Conservation (phyloP, 2,888 invertebrate species). For the Caprella mutica region DNA sequence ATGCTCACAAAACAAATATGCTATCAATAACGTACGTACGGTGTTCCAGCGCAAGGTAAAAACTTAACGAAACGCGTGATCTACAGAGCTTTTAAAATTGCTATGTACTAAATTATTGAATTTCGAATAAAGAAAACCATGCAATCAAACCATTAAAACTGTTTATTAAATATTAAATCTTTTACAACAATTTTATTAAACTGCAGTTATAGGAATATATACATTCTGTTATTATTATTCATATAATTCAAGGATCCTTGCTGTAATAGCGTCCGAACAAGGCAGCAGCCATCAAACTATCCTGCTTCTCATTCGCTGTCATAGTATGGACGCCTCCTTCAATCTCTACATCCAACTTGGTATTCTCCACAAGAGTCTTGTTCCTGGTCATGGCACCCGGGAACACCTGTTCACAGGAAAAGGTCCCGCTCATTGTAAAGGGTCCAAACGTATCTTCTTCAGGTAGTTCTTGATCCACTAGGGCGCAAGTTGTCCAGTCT, state of each 20-base stretch:
- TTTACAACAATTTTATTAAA: no score
- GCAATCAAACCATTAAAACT: no score
- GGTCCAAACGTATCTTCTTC: conserved; percentile 26
- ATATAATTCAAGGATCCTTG: neutral
- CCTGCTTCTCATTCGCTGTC: neutral
- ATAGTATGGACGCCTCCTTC: neutral
- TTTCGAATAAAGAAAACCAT: no score
- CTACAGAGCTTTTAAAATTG: no score
- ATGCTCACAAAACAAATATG: no score
- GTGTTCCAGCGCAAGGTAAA: no score
- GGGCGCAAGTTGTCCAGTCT: conserved; percentile 37
- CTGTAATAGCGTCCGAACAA: conserved; percentile 8
- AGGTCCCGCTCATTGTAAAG: conserved; percentile 22
- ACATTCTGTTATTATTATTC: no score
- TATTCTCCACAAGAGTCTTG: conserved; percentile 33
- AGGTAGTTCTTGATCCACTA: conserved; percentile 19
- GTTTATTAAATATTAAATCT: no score
- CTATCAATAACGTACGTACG: no score
- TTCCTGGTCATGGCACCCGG: conserved; percentile 32
- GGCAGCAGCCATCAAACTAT: neutral
- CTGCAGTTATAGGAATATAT: no score
- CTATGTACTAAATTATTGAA: no score
- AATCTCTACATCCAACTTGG: neutral
- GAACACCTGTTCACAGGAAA: conserved; percentile 15
- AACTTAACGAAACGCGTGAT: no score